Evolutionary conservation across 2,113 vertebrate genomes (phyloP).

Genomic region (Strigops habroptila): DNA sequence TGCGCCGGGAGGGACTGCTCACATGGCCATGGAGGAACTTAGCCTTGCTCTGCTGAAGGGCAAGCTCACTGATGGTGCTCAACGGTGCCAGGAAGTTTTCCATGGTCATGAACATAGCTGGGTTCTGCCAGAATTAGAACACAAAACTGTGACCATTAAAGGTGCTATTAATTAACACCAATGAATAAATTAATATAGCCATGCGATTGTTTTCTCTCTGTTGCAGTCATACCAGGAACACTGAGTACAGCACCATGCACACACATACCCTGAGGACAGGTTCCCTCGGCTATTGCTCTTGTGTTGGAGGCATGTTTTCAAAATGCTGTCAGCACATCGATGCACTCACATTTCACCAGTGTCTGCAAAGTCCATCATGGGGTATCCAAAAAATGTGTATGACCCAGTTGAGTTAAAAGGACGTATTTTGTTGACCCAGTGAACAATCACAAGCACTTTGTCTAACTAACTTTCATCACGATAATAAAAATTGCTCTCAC

Average conservation of each 20-base stretch:
- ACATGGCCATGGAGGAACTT: background rate
- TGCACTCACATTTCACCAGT: background rate
- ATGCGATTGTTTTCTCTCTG: background rate
- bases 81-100: background rate
- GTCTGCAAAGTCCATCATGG: background rate
- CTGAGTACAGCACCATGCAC: background rate
- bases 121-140: background rate
- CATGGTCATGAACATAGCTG: background rate
- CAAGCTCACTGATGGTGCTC: background rate
- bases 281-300: background rate
- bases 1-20: conserved; percentile 59
- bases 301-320: background rate
- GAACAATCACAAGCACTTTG: background rate
- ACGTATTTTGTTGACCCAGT: rapidly evolving
- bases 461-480: background rate
- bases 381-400: rapidly evolving
- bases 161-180: background rate
- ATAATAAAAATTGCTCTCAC: background rate
- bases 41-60: background rate
- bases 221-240: background rate
- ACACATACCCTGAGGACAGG: background rate
- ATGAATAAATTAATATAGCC: background rate
- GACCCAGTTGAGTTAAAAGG: background rate
- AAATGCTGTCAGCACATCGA: background rate
- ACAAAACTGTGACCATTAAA: background rate